Evolutionary conservation across 1,140 invertebrate species (phyloP), one percentile per base, ranked within the genome.

Genomic region (Probaryconus sp.): DNA sequence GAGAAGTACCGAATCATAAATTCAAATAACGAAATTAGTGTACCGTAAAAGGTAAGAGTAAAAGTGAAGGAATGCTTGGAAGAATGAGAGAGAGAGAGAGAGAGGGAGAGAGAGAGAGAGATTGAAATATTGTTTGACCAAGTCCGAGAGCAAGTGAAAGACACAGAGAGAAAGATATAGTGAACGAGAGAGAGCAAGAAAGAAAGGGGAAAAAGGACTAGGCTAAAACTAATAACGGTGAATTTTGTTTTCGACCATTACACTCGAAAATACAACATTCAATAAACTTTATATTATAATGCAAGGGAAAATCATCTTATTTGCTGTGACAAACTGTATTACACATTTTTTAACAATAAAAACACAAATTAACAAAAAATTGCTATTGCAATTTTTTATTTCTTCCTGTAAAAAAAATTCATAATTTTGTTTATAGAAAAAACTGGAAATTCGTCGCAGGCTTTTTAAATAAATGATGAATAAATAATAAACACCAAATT

Each of bases 341-440:
- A 60, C 60, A 72, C 60, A 50, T 72, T 72, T 72, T 72, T 72
- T 72, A 64, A 65, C 47, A 72, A 65, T 72, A 60, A 65, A 72
- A 42, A 4, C 3, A 69, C 24, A 11, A 68, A 58, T 48, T 28
- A 68, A 68, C 13, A 51, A 50, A 48, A 64, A n/a, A n/a, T n/a
- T n/a, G n/a, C n/a, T n/a, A n/a, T n/a, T n/a, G n/a, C n/a, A n/a
- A n/a, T n/a, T n/a, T n/a, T n/a, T n/a, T n/a, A n/a, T n/a, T n/a
- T n/a, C n/a, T n/a, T n/a, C n/a, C n/a, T n/a, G n/a, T n/a, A n/a
- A n/a, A n/a, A n/a, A n/a, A n/a, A n/a, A n/a, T n/a, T n/a, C n/a
- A n/a, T n/a, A n/a, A n/a, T n/a, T n/a, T n/a, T n/a, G n/a, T n/a
- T n/a, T n/a, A n/a, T n/a, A n/a, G n/a, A n/a, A n/a, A n/a, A n/a